A percentile compares a stretch with the other conserved stretches of the same genome.
These are phyloP conservation scores for Coccyzus lansbergi DNA, from an alignment of 2,797 vertebrate genomes.

Conservation along the genomic window DNA sequence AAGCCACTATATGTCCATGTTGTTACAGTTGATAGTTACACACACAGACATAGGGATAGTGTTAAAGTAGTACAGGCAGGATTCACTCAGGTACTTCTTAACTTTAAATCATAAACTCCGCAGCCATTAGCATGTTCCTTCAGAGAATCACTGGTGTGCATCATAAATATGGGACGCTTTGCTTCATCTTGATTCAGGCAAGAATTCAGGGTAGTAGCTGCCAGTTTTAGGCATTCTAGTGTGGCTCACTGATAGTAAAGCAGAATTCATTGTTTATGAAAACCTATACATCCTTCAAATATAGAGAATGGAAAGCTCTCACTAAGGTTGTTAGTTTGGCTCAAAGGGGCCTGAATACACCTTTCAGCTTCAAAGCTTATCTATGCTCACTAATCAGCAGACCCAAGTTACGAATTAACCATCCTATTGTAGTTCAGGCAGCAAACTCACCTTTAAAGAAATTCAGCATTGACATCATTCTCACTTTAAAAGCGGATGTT, in stretches of 20 bases:
- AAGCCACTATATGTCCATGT: neutral
- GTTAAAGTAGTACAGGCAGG: neutral
- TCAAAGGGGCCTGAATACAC: neutral
- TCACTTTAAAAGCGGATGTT: neutral
- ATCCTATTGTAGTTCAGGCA: neutral
- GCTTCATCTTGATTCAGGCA: neutral
- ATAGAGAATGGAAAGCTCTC: neutral
- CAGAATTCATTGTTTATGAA: neutral
- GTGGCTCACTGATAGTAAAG: neutral
- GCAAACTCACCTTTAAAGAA: neutral
- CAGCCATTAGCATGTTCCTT: neutral
- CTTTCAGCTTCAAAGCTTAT: neutral
- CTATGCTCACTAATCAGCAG: neutral
- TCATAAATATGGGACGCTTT: neutral
- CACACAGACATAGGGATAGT: neutral
- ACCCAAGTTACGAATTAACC: conserved; percentile 51
- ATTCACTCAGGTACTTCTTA: neutral
- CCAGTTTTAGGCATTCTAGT: neutral
- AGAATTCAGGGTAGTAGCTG: neutral
- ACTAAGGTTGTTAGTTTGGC: neutral
- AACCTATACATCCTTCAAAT: neutral
- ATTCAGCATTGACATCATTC: neutral
- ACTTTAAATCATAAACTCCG: neutral
- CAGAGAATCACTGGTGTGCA: neutral
- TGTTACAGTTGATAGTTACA: neutral